phyloP scores from a whole-genome alignment of 2,888 invertebrate species.

The Morinoia aosen region DNA sequence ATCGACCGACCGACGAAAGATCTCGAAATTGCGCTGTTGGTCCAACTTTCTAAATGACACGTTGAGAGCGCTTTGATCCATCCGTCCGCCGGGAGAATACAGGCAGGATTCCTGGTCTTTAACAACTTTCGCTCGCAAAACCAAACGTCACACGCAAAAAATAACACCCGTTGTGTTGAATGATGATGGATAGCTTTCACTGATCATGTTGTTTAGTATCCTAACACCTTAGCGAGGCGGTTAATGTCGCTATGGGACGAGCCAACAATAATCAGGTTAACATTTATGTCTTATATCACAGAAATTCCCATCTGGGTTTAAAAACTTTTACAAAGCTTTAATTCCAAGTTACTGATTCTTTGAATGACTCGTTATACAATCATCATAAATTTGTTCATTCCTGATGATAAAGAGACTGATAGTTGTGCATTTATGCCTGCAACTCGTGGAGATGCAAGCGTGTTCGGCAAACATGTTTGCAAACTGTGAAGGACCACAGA shows the following conservation, averaged over 20 bases:
- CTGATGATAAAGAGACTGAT: background rate
- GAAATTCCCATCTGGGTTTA: background rate
- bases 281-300: background rate
- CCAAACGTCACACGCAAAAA: background rate
- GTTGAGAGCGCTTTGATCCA: background rate
- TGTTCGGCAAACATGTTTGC: background rate
- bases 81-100: background rate
- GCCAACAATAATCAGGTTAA: background rate
- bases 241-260: background rate
- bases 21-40: constrained; percentile 5
- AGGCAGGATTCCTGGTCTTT: background rate
- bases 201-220: background rate
- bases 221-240: background rate
- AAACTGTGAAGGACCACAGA: background rate
- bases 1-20: background rate
- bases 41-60: background rate
- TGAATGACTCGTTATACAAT: background rate
- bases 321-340: background rate
- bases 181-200: background rate
- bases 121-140: background rate
- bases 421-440: background rate
- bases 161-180: background rate
- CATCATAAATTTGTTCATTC: background rate
- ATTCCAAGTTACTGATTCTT: too few species aligned
- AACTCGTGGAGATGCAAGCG: background rate